Evolutionary conservation across 1,140 invertebrate species (phyloP).

Genomic region (Megalopta genalis): DNA sequence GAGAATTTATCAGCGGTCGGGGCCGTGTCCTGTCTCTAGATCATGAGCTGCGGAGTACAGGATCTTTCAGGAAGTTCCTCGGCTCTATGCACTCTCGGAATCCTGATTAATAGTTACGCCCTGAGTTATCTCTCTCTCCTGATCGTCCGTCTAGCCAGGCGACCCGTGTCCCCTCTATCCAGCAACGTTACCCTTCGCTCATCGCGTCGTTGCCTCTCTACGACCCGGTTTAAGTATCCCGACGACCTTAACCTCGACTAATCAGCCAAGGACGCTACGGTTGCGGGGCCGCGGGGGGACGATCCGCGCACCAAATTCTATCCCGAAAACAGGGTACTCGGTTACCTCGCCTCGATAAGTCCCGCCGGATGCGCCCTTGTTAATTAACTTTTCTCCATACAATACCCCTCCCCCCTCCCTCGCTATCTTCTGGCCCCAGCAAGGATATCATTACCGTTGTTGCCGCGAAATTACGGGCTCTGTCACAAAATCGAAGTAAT

Average conservation of each 20-base stretch:
- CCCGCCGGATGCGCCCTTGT: background rate
- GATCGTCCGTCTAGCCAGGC: background rate
- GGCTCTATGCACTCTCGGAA: constrained; percentile 1
- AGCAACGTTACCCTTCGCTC: background rate
- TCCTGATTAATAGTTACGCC: constrained; percentile 30
- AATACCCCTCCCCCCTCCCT: background rate
- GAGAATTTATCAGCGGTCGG: constrained; percentile 7
- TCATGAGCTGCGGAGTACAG: background rate
- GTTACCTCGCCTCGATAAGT: background rate
- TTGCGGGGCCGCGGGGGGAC: background rate
- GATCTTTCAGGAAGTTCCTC: background rate
- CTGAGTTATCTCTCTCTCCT: background rate
- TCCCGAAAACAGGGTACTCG: background rate
- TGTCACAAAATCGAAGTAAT: too few relatives aligned
- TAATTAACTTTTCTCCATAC: background rate
- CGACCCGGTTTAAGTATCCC: constrained; percentile 21
- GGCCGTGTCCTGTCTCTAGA: background rate
- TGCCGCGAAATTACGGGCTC: too few relatives aligned
- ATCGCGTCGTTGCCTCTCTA: background rate
- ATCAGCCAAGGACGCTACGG: constrained; percentile 23
- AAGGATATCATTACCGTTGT: too few relatives aligned
- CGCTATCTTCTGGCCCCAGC: too few relatives aligned
- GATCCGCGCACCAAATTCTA: background rate
- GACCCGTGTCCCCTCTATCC: background rate
- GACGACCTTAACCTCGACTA: constrained; percentile 35